A percentile compares a stretch with the other conserved stretches of the same genome.
phyloP scores from a whole-genome alignment of 2,797 vertebrate genomes.

The Brachymystax lenok region DNA sequence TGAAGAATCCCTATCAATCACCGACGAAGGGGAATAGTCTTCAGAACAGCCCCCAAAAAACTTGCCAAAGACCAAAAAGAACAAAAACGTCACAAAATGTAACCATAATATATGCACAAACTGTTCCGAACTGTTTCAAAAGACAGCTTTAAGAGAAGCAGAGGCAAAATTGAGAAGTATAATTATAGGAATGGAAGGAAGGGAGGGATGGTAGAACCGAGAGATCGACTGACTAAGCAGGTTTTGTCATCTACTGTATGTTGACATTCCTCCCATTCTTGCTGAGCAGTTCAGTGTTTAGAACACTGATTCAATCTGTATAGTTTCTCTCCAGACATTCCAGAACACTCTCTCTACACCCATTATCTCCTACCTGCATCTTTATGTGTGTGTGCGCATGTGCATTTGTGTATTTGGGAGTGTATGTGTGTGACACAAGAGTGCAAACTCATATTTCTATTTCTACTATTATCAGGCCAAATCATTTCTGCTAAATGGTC shows the following conservation, averaged over 20 bases:
- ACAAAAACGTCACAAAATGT: too few relatives aligned
- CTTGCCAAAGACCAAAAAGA: too few relatives aligned
- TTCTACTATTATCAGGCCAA: too few relatives aligned
- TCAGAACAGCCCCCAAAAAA: too few relatives aligned
- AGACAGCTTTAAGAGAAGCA: neutral
- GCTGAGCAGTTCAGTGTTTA: constrained; percentile 15
- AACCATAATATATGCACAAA: too few relatives aligned
- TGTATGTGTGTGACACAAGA: neutral
- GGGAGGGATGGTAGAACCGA: neutral
- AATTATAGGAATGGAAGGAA: neutral
- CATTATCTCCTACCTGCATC: constrained; percentile 20
- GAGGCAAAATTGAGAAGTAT: neutral
- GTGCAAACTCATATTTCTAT: too few relatives aligned
- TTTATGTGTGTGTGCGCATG: neutral
- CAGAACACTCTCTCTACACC: constrained; percentile 21
- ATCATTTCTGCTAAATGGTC: too few relatives aligned
- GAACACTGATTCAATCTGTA: neutral
- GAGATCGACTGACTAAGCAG: constrained; percentile 36
- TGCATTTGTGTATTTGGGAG: neutral
- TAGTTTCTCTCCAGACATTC: constrained; percentile 29
- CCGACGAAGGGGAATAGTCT: too few relatives aligned
- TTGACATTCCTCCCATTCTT: constrained; percentile 55
- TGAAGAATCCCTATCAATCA: too few relatives aligned
- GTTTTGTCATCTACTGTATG: constrained; percentile 38
- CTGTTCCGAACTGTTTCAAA: too few relatives aligned